Base-by-base conservation (phyloP, 2,888 invertebrate species). In the Vanessa cardui region DNA sequence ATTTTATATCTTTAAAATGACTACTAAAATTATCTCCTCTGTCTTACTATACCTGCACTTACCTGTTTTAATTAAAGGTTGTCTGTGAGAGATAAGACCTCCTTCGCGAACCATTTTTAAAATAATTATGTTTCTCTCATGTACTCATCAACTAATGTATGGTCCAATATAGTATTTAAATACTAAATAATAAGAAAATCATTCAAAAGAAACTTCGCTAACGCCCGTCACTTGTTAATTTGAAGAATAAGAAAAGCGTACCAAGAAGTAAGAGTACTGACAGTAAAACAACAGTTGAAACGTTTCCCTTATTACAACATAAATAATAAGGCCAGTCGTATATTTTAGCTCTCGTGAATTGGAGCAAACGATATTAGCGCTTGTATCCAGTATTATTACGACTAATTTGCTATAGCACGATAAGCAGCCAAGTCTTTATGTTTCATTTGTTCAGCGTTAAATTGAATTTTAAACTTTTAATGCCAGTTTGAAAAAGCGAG, bases 231-330 rank as follows among this genome's bases (percentile, higher is more conserved):
- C 59, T 72, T 58, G 21, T 6, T 6, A 12, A 21, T 39, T 20
- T 47, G 47, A 54, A 61, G 47, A 58, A 59, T 61, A 70, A 70
- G 65, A 70, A 69, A 54, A 49, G 56, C 33, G 68, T 64, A 69
- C 61, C 61, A 49, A 67, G 69, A 56, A 56, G 56, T 54, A 54
- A 54, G 31, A 54, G 52, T 64, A 68, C 64, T 66, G 73, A 72
- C 72, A 69, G 69, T 72, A 73, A 69, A 73, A 73, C 73, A 68
- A 68, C 68, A 72, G 65, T 72, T 62, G 69, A 68, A 73, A 71
- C 66, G 63, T 69, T 72, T 68, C 64, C 68, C 69, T 73, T 69
- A 69, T 72, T 69, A 72, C 62, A 67, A 70, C 72, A 68, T 73
- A 68, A 72, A 73, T 73, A 72, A 73, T 73, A 73, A 73, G 66